Evolutionary conservation across 92 coral and sea anemone species (phyloP).

Genomic region (Zoanthus sociatus): DNA sequence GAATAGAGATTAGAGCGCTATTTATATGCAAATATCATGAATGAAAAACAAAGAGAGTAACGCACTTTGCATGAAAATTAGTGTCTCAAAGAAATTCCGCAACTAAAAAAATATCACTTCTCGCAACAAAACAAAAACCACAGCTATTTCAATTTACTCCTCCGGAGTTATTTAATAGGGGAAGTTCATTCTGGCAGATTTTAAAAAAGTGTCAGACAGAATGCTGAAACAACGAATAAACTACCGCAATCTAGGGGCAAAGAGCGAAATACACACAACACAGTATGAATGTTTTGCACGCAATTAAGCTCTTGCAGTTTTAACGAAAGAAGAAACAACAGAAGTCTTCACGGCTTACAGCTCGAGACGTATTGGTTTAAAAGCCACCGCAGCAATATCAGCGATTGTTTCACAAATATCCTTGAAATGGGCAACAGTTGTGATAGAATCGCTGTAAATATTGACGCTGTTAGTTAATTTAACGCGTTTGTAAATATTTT

Average conservation of each 20-base stretch:
- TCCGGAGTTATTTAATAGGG: not conserved
- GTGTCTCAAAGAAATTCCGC: conserved; percentile 38
- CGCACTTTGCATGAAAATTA: conserved; percentile 38
- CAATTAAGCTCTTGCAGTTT: conserved; percentile 51
- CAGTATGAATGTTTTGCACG: conserved; percentile 10
- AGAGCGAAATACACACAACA: not conserved
- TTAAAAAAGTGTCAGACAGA: not conserved
- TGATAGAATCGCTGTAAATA: conserved; percentile 13
- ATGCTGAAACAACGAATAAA: not conserved
- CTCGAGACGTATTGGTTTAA: not conserved
- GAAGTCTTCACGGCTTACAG: conserved; percentile 4
- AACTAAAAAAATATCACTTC: conserved; percentile 10
- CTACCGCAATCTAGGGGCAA: not conserved
- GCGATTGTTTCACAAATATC: conserved; percentile 17
- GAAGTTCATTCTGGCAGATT: not conserved
- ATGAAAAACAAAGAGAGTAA: conserved; percentile 31
- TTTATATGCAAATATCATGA: conserved; percentile 81
- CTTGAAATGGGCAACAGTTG: conserved; percentile 39
- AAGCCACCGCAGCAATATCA: conserved; percentile 9
- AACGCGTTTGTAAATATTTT: not conserved
- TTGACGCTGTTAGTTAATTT: not conserved
- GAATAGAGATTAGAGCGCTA: conserved; percentile 67
- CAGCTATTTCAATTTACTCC: not conserved
- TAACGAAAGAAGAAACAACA: conserved; percentile 30
- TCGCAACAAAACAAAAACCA: not conserved